Base-by-base conservation (phyloP, 1,140 invertebrate genomes). In the Macrobrachium nipponense region DNA sequence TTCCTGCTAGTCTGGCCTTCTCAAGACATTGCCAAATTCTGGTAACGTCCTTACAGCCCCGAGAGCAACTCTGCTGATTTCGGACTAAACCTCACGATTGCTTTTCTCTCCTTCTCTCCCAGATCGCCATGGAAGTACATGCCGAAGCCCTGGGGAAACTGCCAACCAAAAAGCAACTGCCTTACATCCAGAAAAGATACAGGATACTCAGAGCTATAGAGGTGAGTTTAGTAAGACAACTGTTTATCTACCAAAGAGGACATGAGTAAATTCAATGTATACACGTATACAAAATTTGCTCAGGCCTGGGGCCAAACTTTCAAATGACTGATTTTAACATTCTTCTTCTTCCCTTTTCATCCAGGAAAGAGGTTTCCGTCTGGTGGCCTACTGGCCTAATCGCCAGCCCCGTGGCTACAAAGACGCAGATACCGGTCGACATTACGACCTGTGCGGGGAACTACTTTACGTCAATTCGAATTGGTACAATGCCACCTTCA, bases 81-180 rank as follows among this genome's bases (percentile, higher is more conserved):
- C 27, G 27, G 27, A 36, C 27, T 36, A 36, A 36, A 36, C 27
- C 27, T 36, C 27, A 36, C 27, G 27, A 36, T 36, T 36, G 27
- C 27, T 3, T 44, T 10, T 43, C 44, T 76, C 2, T 76, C 2
- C 1, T 76, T 5, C 58, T 51, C 10, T 44, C 18, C 5, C 62
- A 80, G 80, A 58, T 81, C 17, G 80, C 80, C 80, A 72, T 81
- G 12, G 80, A 81, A 12, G 27, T 81, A 4, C 80, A 81, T 51
- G 58, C 27, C 60, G 66, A 72, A 10, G 66, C 70, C 5, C 2
- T 72, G 17, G 17, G 15, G 12, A 60, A 11, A 8, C 12, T 82
- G 14, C 20, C 80, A 17, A 5, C 68, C 18, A 6, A 73, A 8
- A 17, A 82, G 10, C 80, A 27, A 8, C 68, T 72, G 68, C 14